These are phyloP conservation scores for Epinephelus moara DNA, from an alignment of 2,113 vertebrate species.

Conservation along the genomic window DNA sequence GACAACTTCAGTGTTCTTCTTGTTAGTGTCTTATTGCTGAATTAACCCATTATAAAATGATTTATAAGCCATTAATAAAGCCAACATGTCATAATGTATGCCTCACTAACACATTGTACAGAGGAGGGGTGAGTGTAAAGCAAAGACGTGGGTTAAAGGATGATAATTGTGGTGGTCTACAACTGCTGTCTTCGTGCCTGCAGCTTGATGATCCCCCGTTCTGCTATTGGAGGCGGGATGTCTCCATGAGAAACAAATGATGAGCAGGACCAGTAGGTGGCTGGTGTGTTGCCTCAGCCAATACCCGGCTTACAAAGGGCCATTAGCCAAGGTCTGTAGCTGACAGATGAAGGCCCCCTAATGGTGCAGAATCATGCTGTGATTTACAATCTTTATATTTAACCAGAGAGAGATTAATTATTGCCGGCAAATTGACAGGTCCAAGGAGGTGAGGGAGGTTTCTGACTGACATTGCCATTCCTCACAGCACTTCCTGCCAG, in stretches of 20 bases:
- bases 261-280: conserved; percentile 62
- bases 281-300: conserved; percentile 59
- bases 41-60: neutral
- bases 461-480: conserved; percentile 76
- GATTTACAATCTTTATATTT: conserved; percentile 86
- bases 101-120: neutral
- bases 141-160: neutral
- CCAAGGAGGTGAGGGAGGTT: conserved; percentile 69
- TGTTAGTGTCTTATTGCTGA: neutral
- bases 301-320: conserved; percentile 71
- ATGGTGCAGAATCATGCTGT: conserved; percentile 72
- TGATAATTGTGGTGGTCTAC: conserved; percentile 2
- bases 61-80: neutral
- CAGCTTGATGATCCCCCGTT: conserved; percentile 14
- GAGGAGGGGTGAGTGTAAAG: neutral
- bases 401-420: conserved; percentile 84
- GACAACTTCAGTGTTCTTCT: neutral
- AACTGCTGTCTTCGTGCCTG: conserved; percentile 11
- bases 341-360: conserved; percentile 80
- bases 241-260: conserved; percentile 65
- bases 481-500: conserved; percentile 65
- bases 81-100: neutral
- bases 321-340: conserved; percentile 77
- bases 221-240: conserved; percentile 33
- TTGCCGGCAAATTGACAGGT: conserved; percentile 77